Evolutionary conservation across 35 echinoderm and acorn worm species (phyloP).

Genomic region (Lytechinus variegatus): DNA sequence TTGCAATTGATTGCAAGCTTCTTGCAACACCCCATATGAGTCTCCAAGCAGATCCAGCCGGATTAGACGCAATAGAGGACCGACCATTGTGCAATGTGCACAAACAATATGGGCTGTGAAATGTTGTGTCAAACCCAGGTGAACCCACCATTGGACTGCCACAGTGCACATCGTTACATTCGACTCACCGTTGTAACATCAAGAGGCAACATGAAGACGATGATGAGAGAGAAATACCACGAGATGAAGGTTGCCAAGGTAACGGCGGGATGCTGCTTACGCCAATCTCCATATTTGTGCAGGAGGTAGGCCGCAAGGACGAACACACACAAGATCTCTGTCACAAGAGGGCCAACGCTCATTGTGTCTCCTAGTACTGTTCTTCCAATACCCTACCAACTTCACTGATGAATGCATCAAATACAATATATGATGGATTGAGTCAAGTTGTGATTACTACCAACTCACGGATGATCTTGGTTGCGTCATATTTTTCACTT

Average conservation of each 20-base stretch:
- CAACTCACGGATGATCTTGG: too few relatives aligned
- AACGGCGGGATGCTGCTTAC: slow-evolving; percentile 94
- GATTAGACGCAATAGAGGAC: too few relatives aligned
- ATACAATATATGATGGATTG: neutral
- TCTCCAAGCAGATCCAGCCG: too few relatives aligned
- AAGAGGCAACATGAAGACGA: slow-evolving; percentile 93
- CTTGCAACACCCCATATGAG: too few relatives aligned
- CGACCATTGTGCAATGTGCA: too few relatives aligned
- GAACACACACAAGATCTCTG: slow-evolving; percentile 93
- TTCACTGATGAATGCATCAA: neutral
- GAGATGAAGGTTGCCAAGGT: slow-evolving; percentile 88
- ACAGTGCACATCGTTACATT: neutral
- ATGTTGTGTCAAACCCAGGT: too few relatives aligned
- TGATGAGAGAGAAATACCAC: slow-evolving; percentile 98
- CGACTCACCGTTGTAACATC: slow-evolving; percentile 94
- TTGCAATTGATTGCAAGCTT: too few relatives aligned
- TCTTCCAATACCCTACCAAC: neutral
- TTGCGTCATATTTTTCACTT: too few relatives aligned
- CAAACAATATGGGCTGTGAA: too few relatives aligned
- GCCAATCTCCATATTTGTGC: slow-evolving; percentile 97
- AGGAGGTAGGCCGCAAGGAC: slow-evolving; percentile 87
- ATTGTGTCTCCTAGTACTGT: slow-evolving; percentile 50
- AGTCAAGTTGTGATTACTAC: neutral
- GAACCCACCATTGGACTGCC: too few relatives aligned
- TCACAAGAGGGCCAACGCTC: slow-evolving; percentile 92